Base-by-base conservation (phyloP, 2,888 invertebrate species). In the Heliconius cydno region DNA sequence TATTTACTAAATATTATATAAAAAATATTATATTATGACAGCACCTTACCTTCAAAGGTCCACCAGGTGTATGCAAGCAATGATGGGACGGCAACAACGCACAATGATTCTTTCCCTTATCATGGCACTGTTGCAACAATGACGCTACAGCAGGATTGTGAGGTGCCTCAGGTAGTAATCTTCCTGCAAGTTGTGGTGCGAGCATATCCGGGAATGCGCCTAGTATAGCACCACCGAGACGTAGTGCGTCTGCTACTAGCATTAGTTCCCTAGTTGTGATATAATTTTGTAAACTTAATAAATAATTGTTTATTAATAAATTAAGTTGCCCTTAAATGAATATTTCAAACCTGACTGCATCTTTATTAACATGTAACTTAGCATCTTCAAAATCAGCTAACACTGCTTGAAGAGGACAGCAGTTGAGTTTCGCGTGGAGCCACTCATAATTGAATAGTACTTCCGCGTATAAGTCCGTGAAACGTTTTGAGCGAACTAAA, bases 381-480 rank as follows among this genome's bases (percentile, higher is more conserved):
- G 98, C 97, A 88, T 99, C 99, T 92, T 99, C 99, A 87, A 99
- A 99, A 92, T 99, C 99, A 9, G 98, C 98, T 12, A 99, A 94
- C 1, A 99, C 97, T 0, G 98, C 97, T 91, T 99, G 99, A 22
- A 99, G 95, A 0, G 99, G 99, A 89, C 99, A 99, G 86, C 98
- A 98, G 84, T 97, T 98, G 1, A 99, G 95, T 89, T 99, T 99
- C 0, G 99, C 99, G 89, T 99, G 99, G 0, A 99, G 95, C 98
- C 99, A 99, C 87, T 98, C 98, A 90, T 99, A 99, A 92, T 99
- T 99, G 93, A 99, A 99, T 0, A 99, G 95, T 0, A 99, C 99
- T 88, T 98, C 97, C 67, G 97, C 97, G 88, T 98, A 98, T 25
- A 99, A 94, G 90, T 99, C 99, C 77, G 97, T 97, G 88, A 98